Conservation (phyloP, 2,888 invertebrate genomes). For the Tachina fera region DNA sequence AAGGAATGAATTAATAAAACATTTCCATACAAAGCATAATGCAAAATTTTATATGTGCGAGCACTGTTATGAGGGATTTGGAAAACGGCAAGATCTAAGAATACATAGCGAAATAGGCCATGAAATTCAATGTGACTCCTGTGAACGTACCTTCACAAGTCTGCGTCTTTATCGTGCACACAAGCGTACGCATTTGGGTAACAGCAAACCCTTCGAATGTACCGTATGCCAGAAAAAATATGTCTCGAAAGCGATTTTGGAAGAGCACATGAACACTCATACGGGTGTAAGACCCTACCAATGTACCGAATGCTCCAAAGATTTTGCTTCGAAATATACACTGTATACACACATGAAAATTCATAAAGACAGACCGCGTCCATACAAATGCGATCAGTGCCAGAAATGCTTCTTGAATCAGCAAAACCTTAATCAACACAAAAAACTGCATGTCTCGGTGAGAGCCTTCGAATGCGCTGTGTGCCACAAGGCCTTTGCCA, state of each 20-base stretch:
- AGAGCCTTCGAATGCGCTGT: slow-evolving; percentile 82
- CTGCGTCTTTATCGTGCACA: slow-evolving; percentile 86
- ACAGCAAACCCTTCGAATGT: slow-evolving; percentile 86
- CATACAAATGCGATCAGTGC: slow-evolving; percentile 87
- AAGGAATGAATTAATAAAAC: slow-evolving; percentile 85
- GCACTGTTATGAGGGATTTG: slow-evolving; percentile 87
- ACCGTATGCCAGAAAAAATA: slow-evolving; percentile 87
- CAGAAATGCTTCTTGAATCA: slow-evolving; percentile 89
- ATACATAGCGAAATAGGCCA: slow-evolving; percentile 87
- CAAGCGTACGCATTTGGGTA: slow-evolving; percentile 86
- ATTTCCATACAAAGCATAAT: slow-evolving; percentile 86
- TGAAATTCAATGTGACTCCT: slow-evolving; percentile 84
- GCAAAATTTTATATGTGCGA: slow-evolving; percentile 88
- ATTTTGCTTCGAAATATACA: slow-evolving; percentile 91
- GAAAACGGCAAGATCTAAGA: slow-evolving; percentile 86
- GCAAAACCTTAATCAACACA: slow-evolving; percentile 90
- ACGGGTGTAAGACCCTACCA: slow-evolving; percentile 87
- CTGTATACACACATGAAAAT: slow-evolving; percentile 90
- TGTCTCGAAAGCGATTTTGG: slow-evolving; percentile 87
- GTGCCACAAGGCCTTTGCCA: slow-evolving; percentile 88
- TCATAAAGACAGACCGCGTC: slow-evolving; percentile 87
- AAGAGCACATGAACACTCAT: slow-evolving; percentile 89
- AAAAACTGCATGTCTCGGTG: slow-evolving; percentile 88
- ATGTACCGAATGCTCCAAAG: slow-evolving; percentile 87
- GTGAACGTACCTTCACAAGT: slow-evolving; percentile 86